Evolutionary conservation across 2,113 vertebrate species (phyloP), one percentile per base, ranked within the genome.

Genomic region (Ciconia maguari): DNA sequence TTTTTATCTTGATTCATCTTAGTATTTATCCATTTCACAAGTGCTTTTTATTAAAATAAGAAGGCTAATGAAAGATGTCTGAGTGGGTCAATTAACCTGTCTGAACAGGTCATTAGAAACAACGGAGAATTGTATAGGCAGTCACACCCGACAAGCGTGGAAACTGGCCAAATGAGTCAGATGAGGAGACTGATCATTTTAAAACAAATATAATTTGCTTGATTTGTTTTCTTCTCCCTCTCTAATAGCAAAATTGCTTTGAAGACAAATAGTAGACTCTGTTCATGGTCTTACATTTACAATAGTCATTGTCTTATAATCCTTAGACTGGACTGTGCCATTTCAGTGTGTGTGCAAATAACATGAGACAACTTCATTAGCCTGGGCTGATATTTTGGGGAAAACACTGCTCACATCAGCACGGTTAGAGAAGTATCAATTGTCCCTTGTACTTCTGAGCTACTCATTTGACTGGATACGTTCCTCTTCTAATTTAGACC

Each of bases 141-240:
- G 77, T 89, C 89, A 90, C 64, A 95, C 70, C 82, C 0, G 9
- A 75, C 58, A 69, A 96, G 82, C 64, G 36, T 65, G 84, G 91
- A 89, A 92, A 81, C 80, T 71, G 70, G 85, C 84, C 93, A 95
- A 90, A 90, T 44, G 48, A 80, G 58, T 96, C 72, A 71, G 60
- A 95, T 81, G 32, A 93, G 81, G 90, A 92, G 87, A 95, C 4
- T 78, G 93, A 94, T 85, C 36, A 77, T 96, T 95, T 91, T 27
- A 96, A 96, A 97, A 89, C 96, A 97, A 97, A 97, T 90, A 96
- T 96, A 89, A 90, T 96, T 96, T 93, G 30, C 80, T 83, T 96
- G 94, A 96, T 95, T 96, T 97, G 96, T 91, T 96, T 87, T 94
- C 77, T 88, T 87, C 76, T 91, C 48, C 27, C 55, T 46, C 77